Evolutionary conservation across 1,140 invertebrate species (phyloP).

Genomic region (Drosophila neocordata): DNA sequence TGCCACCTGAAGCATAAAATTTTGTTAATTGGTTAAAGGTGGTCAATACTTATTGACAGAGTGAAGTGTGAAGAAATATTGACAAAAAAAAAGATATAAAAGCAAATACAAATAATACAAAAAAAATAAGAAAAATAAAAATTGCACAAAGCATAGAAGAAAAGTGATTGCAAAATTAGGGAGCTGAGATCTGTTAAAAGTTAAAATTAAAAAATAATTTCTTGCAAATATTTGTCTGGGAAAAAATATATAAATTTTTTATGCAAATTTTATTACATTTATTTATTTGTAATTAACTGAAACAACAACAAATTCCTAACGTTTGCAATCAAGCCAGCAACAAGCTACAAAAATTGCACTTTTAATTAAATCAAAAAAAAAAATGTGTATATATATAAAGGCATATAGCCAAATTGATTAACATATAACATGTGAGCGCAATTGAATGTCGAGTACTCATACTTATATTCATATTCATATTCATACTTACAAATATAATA

Average conservation of each 20-base stretch:
- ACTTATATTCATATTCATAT: too few relatives aligned
- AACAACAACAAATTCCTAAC: conserved; percentile 47
- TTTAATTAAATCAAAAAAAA: conserved; percentile 61
- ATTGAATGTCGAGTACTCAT: conserved; percentile 45
- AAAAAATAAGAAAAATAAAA: conserved; percentile 5
- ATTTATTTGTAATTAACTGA: conserved; percentile 44
- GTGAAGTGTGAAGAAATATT: conserved; percentile 21
- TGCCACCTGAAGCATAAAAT: conserved; percentile 16
- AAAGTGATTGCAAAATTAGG: conserved; percentile 7
- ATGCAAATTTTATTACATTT: conserved; percentile 67
- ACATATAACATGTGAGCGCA: conserved; percentile 59
- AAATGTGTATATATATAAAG: conserved; percentile 29
- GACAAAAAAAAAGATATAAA: background rate
- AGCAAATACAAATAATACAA: background rate
- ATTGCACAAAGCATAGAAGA: conserved; percentile 1
- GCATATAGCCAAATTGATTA: conserved; percentile 71
- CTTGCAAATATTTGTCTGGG: conserved; percentile 23
- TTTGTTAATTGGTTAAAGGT: conserved; percentile 17
- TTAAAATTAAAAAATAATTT: conserved; percentile 10
- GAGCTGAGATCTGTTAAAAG: background rate
- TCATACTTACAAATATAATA: conserved; percentile 21
- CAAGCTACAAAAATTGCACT: conserved; percentile 66
- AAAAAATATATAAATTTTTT: conserved; percentile 57
- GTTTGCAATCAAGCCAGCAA: conserved; percentile 44
- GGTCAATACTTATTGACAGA: conserved; percentile 11